Evolutionary conservation across 1,140 invertebrate genomes (phyloP), one percentile per base, ranked within the genome.

Genomic region (Charaxes varanes): DNA sequence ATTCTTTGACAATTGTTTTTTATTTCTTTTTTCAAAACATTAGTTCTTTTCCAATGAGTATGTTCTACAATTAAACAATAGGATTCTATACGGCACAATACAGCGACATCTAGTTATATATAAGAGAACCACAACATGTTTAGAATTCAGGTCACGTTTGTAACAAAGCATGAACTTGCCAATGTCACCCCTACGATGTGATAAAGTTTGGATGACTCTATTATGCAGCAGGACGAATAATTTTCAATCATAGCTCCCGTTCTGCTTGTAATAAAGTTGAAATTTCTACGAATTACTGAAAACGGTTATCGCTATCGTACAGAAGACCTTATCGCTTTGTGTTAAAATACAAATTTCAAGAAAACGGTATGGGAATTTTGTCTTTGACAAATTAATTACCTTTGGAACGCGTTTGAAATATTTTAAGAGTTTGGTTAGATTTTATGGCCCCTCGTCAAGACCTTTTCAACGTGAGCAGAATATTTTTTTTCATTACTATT

Each of bases 371-470:
- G 8, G 3, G 8, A 10, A 10, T 17, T 31, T 31, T 31, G 14
- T 31, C 28, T 31, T 31, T 31, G 28, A 31, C 28, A 10, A 17
- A 17, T 31, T 31, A 31, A 31, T 31, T 31, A 31, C 15, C 28
- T 31, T 18, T 2, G 28, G 14, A 17, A 31, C 28, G 28, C 28
- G 28, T 31, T 31, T 31, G 28, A 31, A 31, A 31, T 31, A 31
- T 31, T 17, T 31, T 2, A 17, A 31, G 28, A 17, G 28, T 31
- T 31, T 31, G 28, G 28, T 31, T 31, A 10, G 28, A 31, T 31
- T 11, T 31, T 7, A 31, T 17, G 28, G 28, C 18, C 15, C n/a
- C 18, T 31, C 15, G 28, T 31, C 12, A 18, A 18, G 28, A 18
- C 15, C 28, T 31, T 31, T 17, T 10, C 7, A 31, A 31, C 28